phyloP scores from a whole-genome alignment of 2,113 vertebrate species.

The Bostrychus sinensis region DNA sequence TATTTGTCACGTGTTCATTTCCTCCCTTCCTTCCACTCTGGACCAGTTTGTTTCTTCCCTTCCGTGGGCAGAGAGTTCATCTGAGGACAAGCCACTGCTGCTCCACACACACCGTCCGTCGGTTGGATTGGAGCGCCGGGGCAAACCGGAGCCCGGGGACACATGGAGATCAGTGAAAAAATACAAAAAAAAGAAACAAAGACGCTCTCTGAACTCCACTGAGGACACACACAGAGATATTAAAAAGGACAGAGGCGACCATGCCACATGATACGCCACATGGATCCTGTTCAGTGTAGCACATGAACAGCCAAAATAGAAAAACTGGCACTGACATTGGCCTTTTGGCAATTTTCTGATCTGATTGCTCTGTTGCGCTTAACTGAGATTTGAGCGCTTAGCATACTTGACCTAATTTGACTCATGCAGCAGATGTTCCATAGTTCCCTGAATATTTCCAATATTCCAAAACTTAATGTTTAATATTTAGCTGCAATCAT shows the following conservation, averaged over 20 bases:
- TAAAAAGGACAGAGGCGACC: conserved; percentile 11
- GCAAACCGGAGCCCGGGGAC: conserved; percentile 61
- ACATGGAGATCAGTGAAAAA: conserved; percentile 59
- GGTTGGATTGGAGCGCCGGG: conserved; percentile 44
- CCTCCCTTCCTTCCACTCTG: conserved; percentile 25
- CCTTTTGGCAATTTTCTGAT: conserved; percentile 31
- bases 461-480: not conserved
- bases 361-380: conserved; percentile 24
- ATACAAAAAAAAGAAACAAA: conserved; percentile 35
- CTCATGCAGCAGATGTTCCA: conserved; percentile 53
- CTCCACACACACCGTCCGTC: conserved; percentile 41
- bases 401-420: conserved; percentile 48
- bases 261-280: conserved; percentile 29
- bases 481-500: no score
- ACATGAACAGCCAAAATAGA: conserved; percentile 18
- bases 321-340: conserved; percentile 27
- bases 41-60: conserved; percentile 23
- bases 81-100: conserved; percentile 59
- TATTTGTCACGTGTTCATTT: conserved; percentile 28
- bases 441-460: conserved; percentile 1
- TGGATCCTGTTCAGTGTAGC: conserved; percentile 19
- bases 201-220: conserved; percentile 28
- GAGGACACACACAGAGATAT: conserved; percentile 1
- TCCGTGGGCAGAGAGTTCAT: conserved; percentile 68
- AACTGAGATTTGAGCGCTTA: conserved; percentile 43